Conservation (phyloP, 2,113 vertebrate species). For the Limanda limanda region DNA sequence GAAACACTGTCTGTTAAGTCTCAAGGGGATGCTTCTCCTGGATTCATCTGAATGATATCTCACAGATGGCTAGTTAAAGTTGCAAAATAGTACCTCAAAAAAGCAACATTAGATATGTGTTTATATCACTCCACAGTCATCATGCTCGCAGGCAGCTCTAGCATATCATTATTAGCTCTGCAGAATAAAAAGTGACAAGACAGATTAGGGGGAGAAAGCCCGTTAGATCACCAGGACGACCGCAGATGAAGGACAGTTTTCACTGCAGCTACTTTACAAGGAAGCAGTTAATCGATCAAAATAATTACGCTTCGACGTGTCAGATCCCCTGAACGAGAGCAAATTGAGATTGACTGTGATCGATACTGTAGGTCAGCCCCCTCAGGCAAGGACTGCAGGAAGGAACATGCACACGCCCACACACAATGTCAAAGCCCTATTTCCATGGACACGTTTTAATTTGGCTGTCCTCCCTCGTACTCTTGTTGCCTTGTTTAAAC, state of each 20-base stretch:
- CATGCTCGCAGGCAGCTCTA: neutral
- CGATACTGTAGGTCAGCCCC: constrained; percentile 59
- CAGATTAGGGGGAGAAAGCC: neutral
- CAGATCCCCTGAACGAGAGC: constrained; percentile 9
- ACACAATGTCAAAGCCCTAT: constrained; percentile 24
- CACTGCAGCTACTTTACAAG: constrained; percentile 22
- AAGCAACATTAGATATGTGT: neutral
- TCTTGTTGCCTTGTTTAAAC: constrained; percentile 23
- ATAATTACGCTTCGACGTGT: constrained; percentile 55
- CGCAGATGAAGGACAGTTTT: constrained; percentile 57
- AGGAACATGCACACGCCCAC: constrained; percentile 21
- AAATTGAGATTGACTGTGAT: constrained; percentile 44
- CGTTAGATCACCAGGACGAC: neutral
- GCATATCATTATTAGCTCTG: neutral
- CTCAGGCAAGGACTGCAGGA: constrained; percentile 60
- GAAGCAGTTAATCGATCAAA: constrained; percentile 54
- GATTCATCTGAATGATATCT: neutral
- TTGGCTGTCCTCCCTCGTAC: neutral
- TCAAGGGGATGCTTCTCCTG: neutral
- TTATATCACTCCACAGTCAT: neutral
- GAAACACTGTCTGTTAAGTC: neutral
- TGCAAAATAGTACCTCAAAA: too few species aligned
- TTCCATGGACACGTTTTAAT: constrained; percentile 54
- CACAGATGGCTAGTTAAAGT: too few species aligned
- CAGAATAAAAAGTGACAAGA: neutral